Percentiles rank a stretch among this genome's conserved stretches.
Evolutionary conservation across 2,113 vertebrate species (phyloP).

Genomic region (Eubucco bourcierii): DNA sequence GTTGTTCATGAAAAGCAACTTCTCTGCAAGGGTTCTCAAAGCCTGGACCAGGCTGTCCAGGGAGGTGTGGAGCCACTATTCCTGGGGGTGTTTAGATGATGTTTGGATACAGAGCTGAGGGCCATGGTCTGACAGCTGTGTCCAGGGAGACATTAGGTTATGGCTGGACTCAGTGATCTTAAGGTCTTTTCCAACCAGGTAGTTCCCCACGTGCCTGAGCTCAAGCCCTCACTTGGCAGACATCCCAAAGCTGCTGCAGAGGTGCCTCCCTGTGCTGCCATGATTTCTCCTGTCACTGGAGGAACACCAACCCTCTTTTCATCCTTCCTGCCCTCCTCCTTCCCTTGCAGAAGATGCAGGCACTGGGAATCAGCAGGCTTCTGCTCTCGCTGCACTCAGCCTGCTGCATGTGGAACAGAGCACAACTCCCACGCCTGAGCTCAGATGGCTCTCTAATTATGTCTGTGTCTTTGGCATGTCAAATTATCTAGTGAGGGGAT

Average conservation of each 20-base stretch:
- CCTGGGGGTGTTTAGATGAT: no score
- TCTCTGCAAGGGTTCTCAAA: no score
- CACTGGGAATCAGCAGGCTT: neutral
- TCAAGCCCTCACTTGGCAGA: neutral
- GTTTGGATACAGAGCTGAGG: no score
- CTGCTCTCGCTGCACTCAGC: neutral
- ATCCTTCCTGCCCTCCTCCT: neutral
- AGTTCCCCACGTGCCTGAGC: neutral
- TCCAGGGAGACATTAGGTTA: no score
- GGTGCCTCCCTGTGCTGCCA: neutral
- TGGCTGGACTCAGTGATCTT: no score
- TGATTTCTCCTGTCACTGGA: neutral
- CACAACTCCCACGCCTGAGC: neutral
- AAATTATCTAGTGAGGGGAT: neutral
- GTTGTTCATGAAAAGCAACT: no score
- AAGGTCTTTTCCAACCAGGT: no score
- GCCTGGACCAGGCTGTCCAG: no score
- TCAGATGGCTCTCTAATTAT: slow-evolving; percentile 41
- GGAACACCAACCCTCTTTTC: neutral
- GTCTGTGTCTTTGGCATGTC: slow-evolving; percentile 6
- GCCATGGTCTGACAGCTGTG: no score
- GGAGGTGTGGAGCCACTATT: no score
- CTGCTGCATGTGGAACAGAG: slow-evolving; percentile 41
- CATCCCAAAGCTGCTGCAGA: neutral
- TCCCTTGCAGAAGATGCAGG: neutral